Percentiles rank a stretch among this genome's conserved stretches.
phyloP scores from a whole-genome alignment of 2,888 invertebrate species.

The Caenorhabditis zanzibari region DNA sequence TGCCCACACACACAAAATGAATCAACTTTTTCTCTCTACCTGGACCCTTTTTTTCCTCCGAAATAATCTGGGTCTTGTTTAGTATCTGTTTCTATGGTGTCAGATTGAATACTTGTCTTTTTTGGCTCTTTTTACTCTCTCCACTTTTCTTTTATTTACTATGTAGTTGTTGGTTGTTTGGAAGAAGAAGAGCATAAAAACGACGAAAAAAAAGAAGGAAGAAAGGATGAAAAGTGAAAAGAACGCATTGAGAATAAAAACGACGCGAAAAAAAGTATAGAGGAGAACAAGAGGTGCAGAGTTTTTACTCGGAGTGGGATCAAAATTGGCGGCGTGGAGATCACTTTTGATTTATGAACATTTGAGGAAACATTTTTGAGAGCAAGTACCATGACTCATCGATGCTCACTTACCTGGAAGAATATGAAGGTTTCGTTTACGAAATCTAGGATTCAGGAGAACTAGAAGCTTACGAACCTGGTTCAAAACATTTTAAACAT shows the following conservation, averaged over 20 bases:
- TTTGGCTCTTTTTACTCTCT: not conserved
- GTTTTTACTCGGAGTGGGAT: slow-evolving; percentile 32
- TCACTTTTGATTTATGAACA: slow-evolving; percentile 64
- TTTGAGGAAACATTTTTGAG: slow-evolving; percentile 46
- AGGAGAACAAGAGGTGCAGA: slow-evolving; percentile 23
- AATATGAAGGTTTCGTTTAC: not conserved
- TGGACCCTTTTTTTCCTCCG: not conserved
- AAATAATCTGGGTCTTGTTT: slow-evolving; percentile 26
- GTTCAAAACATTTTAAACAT: too few species aligned
- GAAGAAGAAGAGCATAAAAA: slow-evolving; percentile 20
- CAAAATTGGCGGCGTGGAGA: slow-evolving; percentile 47
- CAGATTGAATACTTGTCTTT: slow-evolving; percentile 2
- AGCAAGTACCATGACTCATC: slow-evolving; percentile 33
- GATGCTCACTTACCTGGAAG: slow-evolving; percentile 39
- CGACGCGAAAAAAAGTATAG: slow-evolving; percentile 14
- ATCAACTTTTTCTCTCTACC: not conserved
- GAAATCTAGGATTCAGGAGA: slow-evolving; percentile 14
- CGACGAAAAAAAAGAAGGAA: slow-evolving; percentile 19
- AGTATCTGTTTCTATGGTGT: slow-evolving; percentile 58
- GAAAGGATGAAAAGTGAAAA: slow-evolving; percentile 31
- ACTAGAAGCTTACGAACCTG: too few species aligned
- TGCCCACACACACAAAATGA: not conserved
- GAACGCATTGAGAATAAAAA: slow-evolving; percentile 23
- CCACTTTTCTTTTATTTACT: slow-evolving; percentile 17
- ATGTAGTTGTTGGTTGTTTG: slow-evolving; percentile 44